Conservation (phyloP, 2,888 invertebrate species). For the Drosophila nigricruria region DNA sequence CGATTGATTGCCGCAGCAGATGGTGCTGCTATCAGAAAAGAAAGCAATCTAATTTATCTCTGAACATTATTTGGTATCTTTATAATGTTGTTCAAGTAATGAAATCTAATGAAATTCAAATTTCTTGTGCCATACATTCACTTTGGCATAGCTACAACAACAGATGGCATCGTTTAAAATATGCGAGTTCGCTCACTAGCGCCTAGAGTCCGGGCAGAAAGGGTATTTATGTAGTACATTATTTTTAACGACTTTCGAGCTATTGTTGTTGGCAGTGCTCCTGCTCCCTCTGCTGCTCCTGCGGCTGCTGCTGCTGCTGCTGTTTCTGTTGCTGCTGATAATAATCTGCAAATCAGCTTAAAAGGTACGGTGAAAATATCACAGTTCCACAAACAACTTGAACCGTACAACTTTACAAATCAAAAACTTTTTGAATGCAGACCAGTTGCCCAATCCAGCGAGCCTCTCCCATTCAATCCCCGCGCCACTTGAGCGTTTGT, state of each 20-base stretch:
- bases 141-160: conserved; percentile 9
- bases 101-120: conserved; percentile 25
- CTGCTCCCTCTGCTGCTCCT: conserved; percentile 15
- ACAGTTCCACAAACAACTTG: conserved; percentile 51
- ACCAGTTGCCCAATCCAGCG: conserved; percentile 2
- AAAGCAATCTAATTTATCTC: background rate
- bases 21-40: background rate
- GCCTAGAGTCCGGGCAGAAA: background rate
- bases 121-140: conserved; percentile 5
- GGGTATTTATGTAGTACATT: conserved; percentile 39
- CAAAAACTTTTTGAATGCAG: conserved; percentile 60
- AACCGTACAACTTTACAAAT: conserved; percentile 68
- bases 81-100: conserved; percentile 4
- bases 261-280: conserved; percentile 17
- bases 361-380: conserved; percentile 62
- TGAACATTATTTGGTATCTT: background rate
- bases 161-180: conserved; percentile 21
- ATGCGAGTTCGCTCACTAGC: background rate
- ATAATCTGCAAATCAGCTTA: conserved; percentile 77
- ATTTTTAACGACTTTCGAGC: conserved; percentile 34
- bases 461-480: background rate
- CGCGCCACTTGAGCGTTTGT: conserved; percentile 16
- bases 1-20: background rate
- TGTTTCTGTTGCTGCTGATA: conserved; percentile 46
- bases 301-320: conserved; percentile 14